phyloP scores from a whole-genome alignment of 2,797 vertebrate species.

The Acanthornis magna region DNA sequence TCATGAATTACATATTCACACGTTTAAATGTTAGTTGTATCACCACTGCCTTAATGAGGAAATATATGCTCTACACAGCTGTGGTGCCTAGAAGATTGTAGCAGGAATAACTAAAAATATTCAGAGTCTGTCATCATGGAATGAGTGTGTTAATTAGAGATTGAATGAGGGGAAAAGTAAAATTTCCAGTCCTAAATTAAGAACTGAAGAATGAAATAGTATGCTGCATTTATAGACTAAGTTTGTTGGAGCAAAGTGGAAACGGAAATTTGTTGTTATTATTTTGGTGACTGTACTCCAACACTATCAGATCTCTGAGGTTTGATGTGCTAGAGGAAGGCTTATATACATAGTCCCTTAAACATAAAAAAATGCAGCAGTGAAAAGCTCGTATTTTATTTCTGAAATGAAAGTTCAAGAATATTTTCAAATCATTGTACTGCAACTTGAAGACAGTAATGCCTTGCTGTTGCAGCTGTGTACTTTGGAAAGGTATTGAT shows the following conservation, averaged over 20 bases:
- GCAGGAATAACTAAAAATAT: not conserved
- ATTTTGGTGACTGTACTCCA: not conserved
- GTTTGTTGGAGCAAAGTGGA: not conserved
- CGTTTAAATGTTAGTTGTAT: conserved; percentile 3
- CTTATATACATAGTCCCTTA: not conserved
- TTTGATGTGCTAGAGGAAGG: not conserved
- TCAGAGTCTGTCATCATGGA: not conserved
- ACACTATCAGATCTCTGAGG: not conserved
- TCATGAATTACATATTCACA: conserved; percentile 13
- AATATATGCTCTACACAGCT: not conserved
- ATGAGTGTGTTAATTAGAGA: not conserved
- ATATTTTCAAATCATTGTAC: conserved; percentile 12
- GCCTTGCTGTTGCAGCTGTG: not conserved
- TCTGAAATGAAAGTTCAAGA: not conserved
- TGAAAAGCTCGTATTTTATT: not conserved
- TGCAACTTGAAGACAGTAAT: not conserved
- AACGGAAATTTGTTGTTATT: not conserved
- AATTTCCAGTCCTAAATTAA: not conserved
- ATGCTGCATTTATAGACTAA: not conserved
- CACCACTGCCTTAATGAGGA: not conserved
- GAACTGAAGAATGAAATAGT: not conserved
- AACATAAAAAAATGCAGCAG: not conserved
- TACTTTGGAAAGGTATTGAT: conserved; percentile 23
- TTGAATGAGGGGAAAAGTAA: not conserved
- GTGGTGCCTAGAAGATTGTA: not conserved